Evolutionary conservation across 2,797 vertebrate species (phyloP).

Genomic region (Takifugu rubripes): DNA sequence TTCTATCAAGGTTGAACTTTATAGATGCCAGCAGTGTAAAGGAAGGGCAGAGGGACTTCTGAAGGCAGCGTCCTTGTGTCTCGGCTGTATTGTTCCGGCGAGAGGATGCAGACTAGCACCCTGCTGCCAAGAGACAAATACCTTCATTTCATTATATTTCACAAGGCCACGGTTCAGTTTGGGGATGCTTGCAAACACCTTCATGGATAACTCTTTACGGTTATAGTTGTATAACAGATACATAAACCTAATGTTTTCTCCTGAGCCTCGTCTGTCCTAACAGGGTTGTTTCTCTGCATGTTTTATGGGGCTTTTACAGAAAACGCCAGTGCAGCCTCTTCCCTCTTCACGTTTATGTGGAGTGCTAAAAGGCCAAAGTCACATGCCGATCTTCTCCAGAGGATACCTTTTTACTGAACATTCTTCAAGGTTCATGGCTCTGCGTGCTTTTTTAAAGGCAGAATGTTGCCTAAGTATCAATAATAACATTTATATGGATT

Average conservation of each 20-base stretch:
- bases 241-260: conserved; percentile 5
- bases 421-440: conserved; percentile 23
- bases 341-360: conserved; percentile 37
- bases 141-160: conserved; percentile 73
- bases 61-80: conserved; percentile 70
- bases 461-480: background rate
- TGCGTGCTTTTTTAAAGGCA: conserved; percentile 5
- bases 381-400: conserved; percentile 41
- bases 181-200: conserved; percentile 15
- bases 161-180: conserved; percentile 38
- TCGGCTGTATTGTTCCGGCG: conserved; percentile 70
- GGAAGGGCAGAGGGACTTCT: conserved; percentile 63
- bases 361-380: conserved; percentile 46
- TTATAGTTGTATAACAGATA: conserved; percentile 14
- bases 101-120: conserved; percentile 73
- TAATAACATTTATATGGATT: conserved; percentile 21
- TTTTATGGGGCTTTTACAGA: conserved; percentile 37
- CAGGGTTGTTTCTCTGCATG: conserved; percentile 24
- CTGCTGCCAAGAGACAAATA: conserved; percentile 62
- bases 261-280: background rate
- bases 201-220: conserved; percentile 33
- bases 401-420: conserved; percentile 34
- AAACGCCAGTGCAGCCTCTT: conserved; percentile 19
- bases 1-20: conserved; percentile 78
- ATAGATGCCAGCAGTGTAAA: conserved; percentile 69